Percentiles rank a stretch among this genome's conserved stretches.
These are phyloP conservation scores for Ecliptopera silaceata DNA, from an alignment of 2,888 invertebrate species.

Conservation along the genomic window DNA sequence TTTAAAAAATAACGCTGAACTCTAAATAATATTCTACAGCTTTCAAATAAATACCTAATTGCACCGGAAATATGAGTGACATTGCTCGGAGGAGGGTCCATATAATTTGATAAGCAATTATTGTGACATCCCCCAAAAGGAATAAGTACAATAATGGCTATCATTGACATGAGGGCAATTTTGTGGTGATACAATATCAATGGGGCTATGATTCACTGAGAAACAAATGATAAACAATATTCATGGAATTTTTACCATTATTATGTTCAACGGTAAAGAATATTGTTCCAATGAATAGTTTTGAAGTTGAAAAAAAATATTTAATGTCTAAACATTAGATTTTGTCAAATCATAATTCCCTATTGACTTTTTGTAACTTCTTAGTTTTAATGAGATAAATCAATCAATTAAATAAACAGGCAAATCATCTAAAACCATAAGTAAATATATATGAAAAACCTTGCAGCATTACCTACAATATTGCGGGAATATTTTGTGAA, in stretches of 20 bases:
- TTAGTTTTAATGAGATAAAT: too few species aligned
- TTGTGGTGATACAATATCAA: conserved; percentile 16
- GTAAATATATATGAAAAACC: too few species aligned
- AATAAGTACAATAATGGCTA: conserved; percentile 21
- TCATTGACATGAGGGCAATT: conserved; percentile 15
- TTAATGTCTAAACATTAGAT: too few species aligned
- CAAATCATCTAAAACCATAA: too few species aligned
- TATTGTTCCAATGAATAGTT: too few species aligned
- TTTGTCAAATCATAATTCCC: too few species aligned
- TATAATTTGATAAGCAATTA: conserved; percentile 36
- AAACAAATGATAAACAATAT: not conserved
- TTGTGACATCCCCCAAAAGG: conserved; percentile 28
- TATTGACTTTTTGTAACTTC: too few species aligned
- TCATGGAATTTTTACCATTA: not conserved
- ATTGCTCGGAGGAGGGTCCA: conserved; percentile 17
- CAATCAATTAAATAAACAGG: too few species aligned
- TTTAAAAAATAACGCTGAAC: conserved; percentile 10
- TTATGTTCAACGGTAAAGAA: too few species aligned
- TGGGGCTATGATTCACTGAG: conserved; percentile 24
- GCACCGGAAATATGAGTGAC: conserved; percentile 30
- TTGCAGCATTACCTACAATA: too few species aligned
- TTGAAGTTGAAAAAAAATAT: too few species aligned
- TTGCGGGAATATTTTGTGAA: too few species aligned
- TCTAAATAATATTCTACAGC: conserved; percentile 2
- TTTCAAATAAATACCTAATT: conserved; percentile 27